Evolutionary conservation across 2,797 vertebrate species (phyloP), one percentile per base, ranked within the genome.

Genomic region (Ptychobarbus kaznakovi): DNA sequence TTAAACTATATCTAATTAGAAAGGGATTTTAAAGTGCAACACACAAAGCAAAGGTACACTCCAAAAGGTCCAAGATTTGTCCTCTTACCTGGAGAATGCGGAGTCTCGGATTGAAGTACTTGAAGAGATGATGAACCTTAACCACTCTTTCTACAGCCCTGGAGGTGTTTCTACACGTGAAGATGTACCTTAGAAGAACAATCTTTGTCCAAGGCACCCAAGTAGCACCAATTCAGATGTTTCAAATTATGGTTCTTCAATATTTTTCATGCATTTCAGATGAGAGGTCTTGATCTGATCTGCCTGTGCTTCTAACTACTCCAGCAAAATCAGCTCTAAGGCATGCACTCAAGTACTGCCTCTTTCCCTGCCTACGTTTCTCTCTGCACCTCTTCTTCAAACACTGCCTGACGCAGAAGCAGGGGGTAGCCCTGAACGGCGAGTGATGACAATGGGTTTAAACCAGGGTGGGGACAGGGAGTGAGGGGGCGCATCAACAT

Each of bases 241-340:
- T 93, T 70, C 12, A 89, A 88, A 68, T 88, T 88, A 90, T 88
- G 78, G 22, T 90, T 93, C 91, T 32, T 32, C 32, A 32, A 32
- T 32, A 32, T 84, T 63, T 88, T 90, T 93, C 92, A 94, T 92
- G 83, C 82, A 90, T 92, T 91, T 94, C 91, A 94, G 94, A 93
- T 93, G 61, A 40, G 91, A 94, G 91, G 88, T 90, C 88, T 86
- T 81, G 81, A 86, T 85, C 90, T 91, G 65, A 20, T 90, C 79
- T n/a, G 20, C 70, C 44, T 22, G 32, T 58, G 58, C 38, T 35
- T 81, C 84, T 69, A 20, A 78, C 46, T 76, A 46, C 72, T 81
- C 51, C 44, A 70, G 58, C 53, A 69, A 61, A 75, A 20, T 79
- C 46, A 66, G 58, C 42, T 76, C 65, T 44, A 61, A 86, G 69